Base-by-base conservation (phyloP, 2,113 vertebrate genomes). In the Chaetorhynchus papuensis region DNA sequence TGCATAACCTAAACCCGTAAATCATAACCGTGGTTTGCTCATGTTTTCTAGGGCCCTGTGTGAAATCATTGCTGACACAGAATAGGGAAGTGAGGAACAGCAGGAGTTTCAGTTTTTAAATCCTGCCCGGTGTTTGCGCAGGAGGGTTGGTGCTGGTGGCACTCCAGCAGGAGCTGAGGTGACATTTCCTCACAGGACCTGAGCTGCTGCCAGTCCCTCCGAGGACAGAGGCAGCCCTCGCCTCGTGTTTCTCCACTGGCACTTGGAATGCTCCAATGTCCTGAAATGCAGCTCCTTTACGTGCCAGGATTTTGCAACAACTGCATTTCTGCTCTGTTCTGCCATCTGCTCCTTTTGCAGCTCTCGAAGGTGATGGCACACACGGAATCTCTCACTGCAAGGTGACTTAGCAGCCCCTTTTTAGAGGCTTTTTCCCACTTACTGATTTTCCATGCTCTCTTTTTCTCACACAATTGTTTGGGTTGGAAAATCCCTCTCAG, bases 1-100 rank as follows among this genome's bases (percentile, higher is more conserved):
- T 88, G 95, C 91, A 91, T 85, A 92, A 90, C 77, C 39, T 59
- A 59, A 86, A 82, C 90, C 57, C 9, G 10, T 89, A 90, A 90
- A 85, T 75, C 31, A 20, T 39, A 83, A 84, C 57, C 6, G 35
- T 92, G 90, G 49, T 96, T 87, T 84, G 65, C 30, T 83, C 39
- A 20, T 75, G 87, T 68, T 59, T 65, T 54, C 91, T 39, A 13
- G 64, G 41, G 68, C 52, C 52, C 30, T 19, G 21, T 1, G 6
- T 37, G 35, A 90, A 65, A 68, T 44, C 18, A 19, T 49, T 83
- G 57, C 83, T 37, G 28, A 96, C 93, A 30, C 74, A 49, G 63
- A 83, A 87, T 6, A 63, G 89, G 90, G 93, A 85, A 61, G 66
- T 22, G 37, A 70, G 57, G 35, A 57, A 75, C 6, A 1, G 26